Percentiles rank a stretch among this genome's conserved stretches.
These are phyloP conservation scores for Rhynchotus rufescens DNA, from an alignment of 2,797 vertebrate species.

Conservation along the genomic window DNA sequence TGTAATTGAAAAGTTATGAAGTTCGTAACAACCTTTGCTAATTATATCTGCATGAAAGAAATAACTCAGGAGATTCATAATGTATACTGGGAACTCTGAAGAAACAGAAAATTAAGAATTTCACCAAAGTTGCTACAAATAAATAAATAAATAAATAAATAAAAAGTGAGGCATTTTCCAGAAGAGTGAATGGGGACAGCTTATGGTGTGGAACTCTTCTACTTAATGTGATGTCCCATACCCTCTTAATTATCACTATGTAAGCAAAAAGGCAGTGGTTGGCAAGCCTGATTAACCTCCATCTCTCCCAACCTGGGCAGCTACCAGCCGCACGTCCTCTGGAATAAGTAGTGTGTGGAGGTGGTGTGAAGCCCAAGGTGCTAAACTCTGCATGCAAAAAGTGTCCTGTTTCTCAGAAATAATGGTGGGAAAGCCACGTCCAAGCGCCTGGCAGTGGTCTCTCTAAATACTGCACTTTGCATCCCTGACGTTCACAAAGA, in stretches of 20 bases:
- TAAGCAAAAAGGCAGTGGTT: background rate
- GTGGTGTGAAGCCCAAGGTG: background rate
- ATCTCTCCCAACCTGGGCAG: background rate
- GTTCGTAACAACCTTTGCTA: background rate
- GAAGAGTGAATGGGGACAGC: background rate
- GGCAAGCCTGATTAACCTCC: background rate
- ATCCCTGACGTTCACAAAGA: conserved; percentile 36
- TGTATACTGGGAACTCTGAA: background rate
- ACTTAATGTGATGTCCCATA: background rate
- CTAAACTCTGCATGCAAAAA: background rate
- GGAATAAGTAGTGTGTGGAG: background rate
- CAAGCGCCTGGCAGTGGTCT: background rate
- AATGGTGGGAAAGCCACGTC: background rate
- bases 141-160: background rate
- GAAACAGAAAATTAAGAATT: background rate
- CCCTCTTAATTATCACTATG: background rate
- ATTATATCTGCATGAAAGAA: background rate
- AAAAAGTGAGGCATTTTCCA: background rate
- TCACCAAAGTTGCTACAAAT: background rate
- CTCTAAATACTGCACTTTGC: conserved; percentile 41
- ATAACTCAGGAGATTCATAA: background rate
- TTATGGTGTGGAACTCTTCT: background rate
- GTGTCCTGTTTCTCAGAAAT: background rate
- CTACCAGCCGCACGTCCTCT: background rate
- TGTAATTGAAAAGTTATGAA: background rate